phyloP scores from a whole-genome alignment of 2,888 invertebrate genomes.

The Nezara viridula region DNA sequence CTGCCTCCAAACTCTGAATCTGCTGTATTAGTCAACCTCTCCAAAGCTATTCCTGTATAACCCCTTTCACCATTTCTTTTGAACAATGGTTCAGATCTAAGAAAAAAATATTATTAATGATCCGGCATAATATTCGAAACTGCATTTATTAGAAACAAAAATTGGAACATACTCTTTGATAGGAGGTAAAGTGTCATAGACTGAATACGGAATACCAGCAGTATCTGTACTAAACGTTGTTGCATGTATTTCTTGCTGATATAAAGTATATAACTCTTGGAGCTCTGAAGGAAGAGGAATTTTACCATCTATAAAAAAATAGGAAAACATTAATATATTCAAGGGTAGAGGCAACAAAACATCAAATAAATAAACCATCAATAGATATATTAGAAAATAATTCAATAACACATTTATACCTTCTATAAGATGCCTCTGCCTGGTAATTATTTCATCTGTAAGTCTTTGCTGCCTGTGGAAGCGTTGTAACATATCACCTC shows the following conservation, averaged over 20 bases:
- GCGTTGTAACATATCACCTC: conserved; percentile 86
- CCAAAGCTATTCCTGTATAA: conserved; percentile 59
- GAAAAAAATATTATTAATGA: not conserved
- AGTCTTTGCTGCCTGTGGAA: conserved; percentile 88
- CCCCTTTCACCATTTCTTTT: conserved; percentile 57
- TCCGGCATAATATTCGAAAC: not conserved
- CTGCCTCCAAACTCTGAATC: conserved; percentile 63
- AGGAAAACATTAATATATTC: not conserved
- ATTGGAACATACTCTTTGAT: conserved; percentile 64
- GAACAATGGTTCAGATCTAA: conserved; percentile 29
- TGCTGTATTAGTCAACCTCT: conserved; percentile 58
- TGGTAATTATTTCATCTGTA: conserved; percentile 91
- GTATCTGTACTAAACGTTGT: conserved; percentile 80
- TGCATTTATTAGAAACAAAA: not conserved
- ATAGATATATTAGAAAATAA: not conserved
- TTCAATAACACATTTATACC: conserved; percentile 71
- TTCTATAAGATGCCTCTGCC: conserved; percentile 88
- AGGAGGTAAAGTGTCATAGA: conserved; percentile 65
- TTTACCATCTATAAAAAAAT: conserved; percentile 74
- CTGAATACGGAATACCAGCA: conserved; percentile 68
- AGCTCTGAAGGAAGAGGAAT: conserved; percentile 81
- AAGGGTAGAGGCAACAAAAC: not conserved
- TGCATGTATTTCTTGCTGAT: conserved; percentile 90
- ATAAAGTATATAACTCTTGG: conserved; percentile 84
- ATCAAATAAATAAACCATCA: not conserved